These are phyloP conservation scores for Psephotus haematonotus DNA, from an alignment of 2,113 vertebrate genomes.

Conservation along the genomic window DNA sequence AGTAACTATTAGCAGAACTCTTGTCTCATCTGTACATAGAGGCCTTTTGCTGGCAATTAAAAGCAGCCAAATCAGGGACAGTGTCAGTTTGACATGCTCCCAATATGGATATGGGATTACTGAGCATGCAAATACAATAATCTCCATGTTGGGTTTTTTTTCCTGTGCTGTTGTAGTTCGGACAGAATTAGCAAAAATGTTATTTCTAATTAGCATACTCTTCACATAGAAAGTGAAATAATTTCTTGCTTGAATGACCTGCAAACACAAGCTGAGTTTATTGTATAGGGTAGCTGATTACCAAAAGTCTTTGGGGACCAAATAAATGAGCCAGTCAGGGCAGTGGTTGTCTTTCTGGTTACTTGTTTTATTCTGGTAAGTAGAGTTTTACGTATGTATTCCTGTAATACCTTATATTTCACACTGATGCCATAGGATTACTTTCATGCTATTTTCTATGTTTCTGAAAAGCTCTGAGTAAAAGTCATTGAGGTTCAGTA, in stretches of 20 bases:
- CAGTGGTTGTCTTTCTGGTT: neutral
- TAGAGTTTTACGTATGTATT: neutral
- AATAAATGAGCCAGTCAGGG: neutral
- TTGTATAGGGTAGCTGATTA: neutral
- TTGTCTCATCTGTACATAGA: neutral
- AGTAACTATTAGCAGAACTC: neutral
- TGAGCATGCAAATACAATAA: neutral
- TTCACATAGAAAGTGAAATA: neutral
- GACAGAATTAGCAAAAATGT: neutral
- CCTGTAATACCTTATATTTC: neutral
- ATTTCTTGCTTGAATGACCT: neutral
- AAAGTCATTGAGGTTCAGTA: neutral
- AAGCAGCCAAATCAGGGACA: neutral
- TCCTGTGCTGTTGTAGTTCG: neutral
- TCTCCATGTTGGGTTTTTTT: neutral
- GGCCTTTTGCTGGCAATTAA: neutral
- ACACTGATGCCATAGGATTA: neutral
- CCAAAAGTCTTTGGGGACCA: neutral
- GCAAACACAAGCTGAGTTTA: neutral
- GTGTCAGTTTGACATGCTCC: neutral
- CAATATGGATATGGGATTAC: neutral
- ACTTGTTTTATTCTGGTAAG: neutral
- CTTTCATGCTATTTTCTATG: neutral
- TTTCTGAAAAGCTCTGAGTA: neutral
- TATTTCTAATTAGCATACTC: neutral